Evolutionary conservation across 2,113 vertebrate genomes (phyloP).

Genomic region (Protobothrops mucrosquamatus): DNA sequence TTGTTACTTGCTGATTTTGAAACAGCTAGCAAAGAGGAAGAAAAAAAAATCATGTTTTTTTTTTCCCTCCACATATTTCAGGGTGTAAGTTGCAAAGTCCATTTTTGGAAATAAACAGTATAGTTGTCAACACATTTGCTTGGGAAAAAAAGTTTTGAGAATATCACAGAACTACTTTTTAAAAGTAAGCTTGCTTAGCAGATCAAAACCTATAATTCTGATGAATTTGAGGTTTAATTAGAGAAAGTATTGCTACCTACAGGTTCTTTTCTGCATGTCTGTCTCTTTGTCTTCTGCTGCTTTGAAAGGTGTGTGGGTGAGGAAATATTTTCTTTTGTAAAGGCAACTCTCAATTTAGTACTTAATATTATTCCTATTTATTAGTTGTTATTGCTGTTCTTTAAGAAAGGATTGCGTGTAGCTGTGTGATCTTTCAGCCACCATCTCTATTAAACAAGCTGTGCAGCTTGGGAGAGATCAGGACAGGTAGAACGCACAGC

Average conservation of each 20-base stretch:
- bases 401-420: conserved; percentile 52
- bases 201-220: not conserved
- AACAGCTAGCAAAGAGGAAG: conserved; percentile 3
- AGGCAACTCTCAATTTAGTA: conserved; percentile 57
- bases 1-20: conserved; percentile 29
- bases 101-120: not conserved
- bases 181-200: not conserved
- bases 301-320: conserved; percentile 55
- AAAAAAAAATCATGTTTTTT: not conserved
- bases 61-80: not conserved
- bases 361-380: conserved; percentile 61
- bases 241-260: conserved; percentile 23
- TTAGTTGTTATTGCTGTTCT: conserved; percentile 69
- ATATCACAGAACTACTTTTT: conserved; percentile 11
- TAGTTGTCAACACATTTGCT: not conserved
- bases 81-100: conserved; percentile 11
- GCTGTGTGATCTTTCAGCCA: conserved; percentile 47
- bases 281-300: conserved; percentile 53
- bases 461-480: conserved; percentile 68
- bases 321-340: conserved; percentile 49
- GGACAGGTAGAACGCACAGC: conserved; percentile 89
- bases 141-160: not conserved
- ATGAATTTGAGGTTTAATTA: conserved; percentile 35
- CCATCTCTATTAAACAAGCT: conserved; percentile 63
- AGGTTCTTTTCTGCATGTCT: conserved; percentile 13